Percentiles rank a stretch among this genome's conserved stretches.
Evolutionary conservation across 2,888 invertebrate genomes (phyloP).

Genomic region (Tricholauxania praeusta): DNA sequence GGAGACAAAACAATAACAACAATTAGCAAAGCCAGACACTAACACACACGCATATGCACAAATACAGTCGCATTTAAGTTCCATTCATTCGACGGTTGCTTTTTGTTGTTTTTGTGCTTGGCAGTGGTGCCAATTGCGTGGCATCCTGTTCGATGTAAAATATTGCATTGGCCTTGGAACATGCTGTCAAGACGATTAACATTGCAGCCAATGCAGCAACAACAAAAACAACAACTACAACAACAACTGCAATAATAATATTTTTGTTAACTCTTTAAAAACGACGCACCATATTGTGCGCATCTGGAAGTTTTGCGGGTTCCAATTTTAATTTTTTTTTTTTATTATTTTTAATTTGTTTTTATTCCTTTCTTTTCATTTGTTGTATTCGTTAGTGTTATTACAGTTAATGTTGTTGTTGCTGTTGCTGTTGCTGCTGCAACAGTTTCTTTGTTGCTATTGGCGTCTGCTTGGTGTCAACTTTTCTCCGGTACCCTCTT

Average conservation of each 20-base stretch:
- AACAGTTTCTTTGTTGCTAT: conserved; percentile 14
- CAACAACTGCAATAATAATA: conserved; percentile 31
- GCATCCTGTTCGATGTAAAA: conserved; percentile 51
- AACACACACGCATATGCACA: background rate
- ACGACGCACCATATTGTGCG: conserved; percentile 59
- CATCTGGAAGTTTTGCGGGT: conserved; percentile 54
- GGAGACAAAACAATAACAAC: conserved; percentile 20
- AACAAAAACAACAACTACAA: conserved; percentile 26
- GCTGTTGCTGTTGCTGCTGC: conserved; percentile 12
- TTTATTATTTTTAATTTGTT: background rate
- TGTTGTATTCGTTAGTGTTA: conserved; percentile 7
- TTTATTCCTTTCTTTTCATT: conserved; percentile 9
- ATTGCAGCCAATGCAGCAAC: conserved; percentile 43
- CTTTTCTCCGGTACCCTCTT: background rate
- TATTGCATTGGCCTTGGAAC: conserved; percentile 63
- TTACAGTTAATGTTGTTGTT: conserved; percentile 21
- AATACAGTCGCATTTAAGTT: background rate
- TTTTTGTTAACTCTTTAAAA: conserved; percentile 22
- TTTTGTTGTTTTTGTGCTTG: conserved; percentile 3
- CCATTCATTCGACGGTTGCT: conserved; percentile 15
- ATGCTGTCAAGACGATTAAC: conserved; percentile 62
- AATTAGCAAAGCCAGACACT: conserved; percentile 16
- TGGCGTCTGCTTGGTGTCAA: conserved; percentile 35
- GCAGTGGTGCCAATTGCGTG: conserved; percentile 30
- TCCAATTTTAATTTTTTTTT: background rate